Evolutionary conservation across 1,140 invertebrate species (phyloP).

Genomic region (Calycopis cecrops): DNA sequence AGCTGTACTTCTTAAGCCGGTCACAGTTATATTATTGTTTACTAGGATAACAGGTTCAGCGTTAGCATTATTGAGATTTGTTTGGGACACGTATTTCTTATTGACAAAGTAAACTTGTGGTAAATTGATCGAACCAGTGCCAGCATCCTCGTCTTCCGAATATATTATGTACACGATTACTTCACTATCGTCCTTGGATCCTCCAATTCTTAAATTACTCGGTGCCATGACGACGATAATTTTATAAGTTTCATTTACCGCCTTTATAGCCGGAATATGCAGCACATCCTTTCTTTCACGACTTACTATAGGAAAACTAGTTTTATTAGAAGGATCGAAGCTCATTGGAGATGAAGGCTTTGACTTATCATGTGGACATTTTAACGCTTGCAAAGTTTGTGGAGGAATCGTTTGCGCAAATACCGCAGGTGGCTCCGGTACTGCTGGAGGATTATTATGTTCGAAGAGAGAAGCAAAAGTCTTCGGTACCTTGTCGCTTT

Average conservation of each 20-base stretch:
- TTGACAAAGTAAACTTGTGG: constrained; percentile 52
- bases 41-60: constrained; percentile 43
- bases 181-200: constrained; percentile 27
- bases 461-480: constrained; percentile 36
- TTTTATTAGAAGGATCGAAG: background rate
- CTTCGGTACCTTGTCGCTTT: constrained; percentile 36
- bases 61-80: constrained; percentile 26
- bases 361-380: constrained; percentile 42
- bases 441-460: constrained; percentile 44
- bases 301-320: constrained; percentile 15
- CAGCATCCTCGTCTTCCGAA: constrained; percentile 38
- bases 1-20: constrained; percentile 48
- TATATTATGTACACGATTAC: constrained; percentile 52
- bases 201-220: constrained; percentile 38
- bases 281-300: constrained; percentile 26
- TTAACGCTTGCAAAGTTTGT: constrained; percentile 27
- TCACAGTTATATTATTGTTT: constrained; percentile 52
- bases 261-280: constrained; percentile 42
- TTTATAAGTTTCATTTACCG: constrained; percentile 41
- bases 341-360: constrained; percentile 29
- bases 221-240: constrained; percentile 50
- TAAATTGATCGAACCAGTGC: constrained; percentile 27
- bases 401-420: constrained; percentile 30
- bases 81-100: constrained; percentile 21
- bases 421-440: constrained; percentile 11